Evolutionary conservation across 2,888 invertebrate species (phyloP).

Genomic region (Aricia artaxerxes): DNA sequence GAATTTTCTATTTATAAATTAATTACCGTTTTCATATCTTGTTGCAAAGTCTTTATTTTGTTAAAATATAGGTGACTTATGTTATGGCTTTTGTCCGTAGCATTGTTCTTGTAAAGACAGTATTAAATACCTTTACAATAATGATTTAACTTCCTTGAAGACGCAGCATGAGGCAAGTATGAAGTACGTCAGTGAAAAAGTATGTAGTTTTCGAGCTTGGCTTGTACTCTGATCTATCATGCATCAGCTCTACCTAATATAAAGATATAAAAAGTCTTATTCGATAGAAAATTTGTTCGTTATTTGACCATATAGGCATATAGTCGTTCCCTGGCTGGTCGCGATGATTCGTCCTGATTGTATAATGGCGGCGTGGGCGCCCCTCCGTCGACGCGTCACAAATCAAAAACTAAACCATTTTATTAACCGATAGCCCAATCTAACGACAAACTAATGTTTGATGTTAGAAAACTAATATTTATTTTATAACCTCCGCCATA

Average conservation of each 20-base stretch:
- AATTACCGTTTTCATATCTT: no score
- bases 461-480: conserved; percentile 19
- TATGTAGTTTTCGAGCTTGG: no score
- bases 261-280: neutral
- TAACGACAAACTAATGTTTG: neutral
- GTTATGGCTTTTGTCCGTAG: no score
- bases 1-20: neutral
- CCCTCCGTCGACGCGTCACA: conserved; percentile 60
- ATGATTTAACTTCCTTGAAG: no score
- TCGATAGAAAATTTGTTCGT: neutral
- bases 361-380: conserved; percentile 76
- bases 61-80: no score
- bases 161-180: no score
- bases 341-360: conserved; percentile 76
- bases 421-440: conserved; percentile 4
- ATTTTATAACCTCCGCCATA: neutral
- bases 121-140: no score
- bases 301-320: neutral
- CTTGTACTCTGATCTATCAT: no score
- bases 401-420: conserved; percentile 23
- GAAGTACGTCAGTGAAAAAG: no score
- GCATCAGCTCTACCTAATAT: no score
- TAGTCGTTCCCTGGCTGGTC: conserved; percentile 41
- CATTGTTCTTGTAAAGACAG: no score
- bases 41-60: no score